Evolutionary conservation across 1,140 invertebrate genomes (phyloP).

Genomic region (Diabrotica virgifera): DNA sequence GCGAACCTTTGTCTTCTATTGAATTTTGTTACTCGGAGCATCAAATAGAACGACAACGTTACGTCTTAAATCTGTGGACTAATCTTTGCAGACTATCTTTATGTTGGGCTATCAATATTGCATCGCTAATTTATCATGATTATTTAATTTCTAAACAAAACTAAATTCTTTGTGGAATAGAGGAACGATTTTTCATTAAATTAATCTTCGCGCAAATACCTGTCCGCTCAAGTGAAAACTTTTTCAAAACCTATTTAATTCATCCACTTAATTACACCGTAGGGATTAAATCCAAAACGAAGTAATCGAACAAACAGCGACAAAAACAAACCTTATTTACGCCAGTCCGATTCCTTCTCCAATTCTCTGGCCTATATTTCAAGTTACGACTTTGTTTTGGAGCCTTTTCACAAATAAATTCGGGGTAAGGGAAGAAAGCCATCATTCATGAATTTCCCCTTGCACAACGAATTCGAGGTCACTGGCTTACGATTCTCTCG

Average conservation of each 20-base stretch:
- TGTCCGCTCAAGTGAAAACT: background rate
- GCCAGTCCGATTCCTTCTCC: background rate
- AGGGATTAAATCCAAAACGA: background rate
- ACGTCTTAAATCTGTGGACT: too few relatives aligned
- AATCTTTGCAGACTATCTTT: too few relatives aligned
- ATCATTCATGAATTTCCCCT: constrained; percentile 5
- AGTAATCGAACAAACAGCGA: constrained; percentile 2
- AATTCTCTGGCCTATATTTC: constrained; percentile 7
- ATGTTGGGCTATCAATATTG: too few relatives aligned
- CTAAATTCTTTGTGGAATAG: too few relatives aligned
- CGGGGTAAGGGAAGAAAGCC: background rate
- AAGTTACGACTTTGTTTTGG: constrained; percentile 13
- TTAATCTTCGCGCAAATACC: too few relatives aligned
- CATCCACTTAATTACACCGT: background rate
- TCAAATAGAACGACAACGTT: too few relatives aligned
- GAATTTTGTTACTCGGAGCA: too few relatives aligned
- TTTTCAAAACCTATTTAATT: background rate
- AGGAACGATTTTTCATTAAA: too few relatives aligned
- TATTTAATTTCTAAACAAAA: too few relatives aligned
- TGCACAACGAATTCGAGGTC: constrained; percentile 7
- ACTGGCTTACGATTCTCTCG: constrained; percentile 3
- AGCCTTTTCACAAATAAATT: constrained; percentile 9
- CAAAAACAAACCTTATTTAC: constrained; percentile 2
- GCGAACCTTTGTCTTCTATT: too few relatives aligned
- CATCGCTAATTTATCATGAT: too few relatives aligned